Evolutionary conservation across 2,797 vertebrate genomes (phyloP).

Genomic region (Lepilemur septentrionalis): DNA sequence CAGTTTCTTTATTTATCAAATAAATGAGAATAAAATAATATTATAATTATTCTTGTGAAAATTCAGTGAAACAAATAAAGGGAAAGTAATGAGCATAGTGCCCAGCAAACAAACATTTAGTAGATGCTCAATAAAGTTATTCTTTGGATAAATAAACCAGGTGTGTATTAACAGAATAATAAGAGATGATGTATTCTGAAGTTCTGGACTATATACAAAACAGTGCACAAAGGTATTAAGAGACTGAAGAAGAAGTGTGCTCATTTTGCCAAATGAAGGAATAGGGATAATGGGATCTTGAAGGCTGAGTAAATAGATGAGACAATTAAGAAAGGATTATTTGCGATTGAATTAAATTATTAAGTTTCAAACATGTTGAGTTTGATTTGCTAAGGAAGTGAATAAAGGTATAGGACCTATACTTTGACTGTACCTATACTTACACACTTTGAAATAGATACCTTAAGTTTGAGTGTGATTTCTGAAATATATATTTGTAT

Average conservation of each 20-base stretch:
- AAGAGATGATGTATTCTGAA: background rate
- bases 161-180: background rate
- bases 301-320: background rate
- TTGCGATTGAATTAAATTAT: background rate
- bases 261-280: background rate
- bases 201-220: background rate
- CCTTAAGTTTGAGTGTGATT: background rate
- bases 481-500: background rate
- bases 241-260: background rate
- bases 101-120: background rate
- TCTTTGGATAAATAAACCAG: background rate
- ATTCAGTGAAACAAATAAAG: constrained; percentile 15
- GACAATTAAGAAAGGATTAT: background rate
- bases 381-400: background rate
- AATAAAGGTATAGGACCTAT: background rate
- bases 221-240: background rate
- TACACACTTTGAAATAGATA: background rate
- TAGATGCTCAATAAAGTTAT: background rate
- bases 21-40: background rate
- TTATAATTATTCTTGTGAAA: background rate
- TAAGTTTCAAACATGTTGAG: background rate
- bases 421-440: background rate
- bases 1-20: background rate
- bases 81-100: background rate
- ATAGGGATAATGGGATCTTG: background rate